A percentile compares a stretch with the other conserved stretches of the same genome.
These are phyloP conservation scores for Epistrophe grossulariae DNA, from an alignment of 2,888 invertebrate species.

Conservation along the genomic window DNA sequence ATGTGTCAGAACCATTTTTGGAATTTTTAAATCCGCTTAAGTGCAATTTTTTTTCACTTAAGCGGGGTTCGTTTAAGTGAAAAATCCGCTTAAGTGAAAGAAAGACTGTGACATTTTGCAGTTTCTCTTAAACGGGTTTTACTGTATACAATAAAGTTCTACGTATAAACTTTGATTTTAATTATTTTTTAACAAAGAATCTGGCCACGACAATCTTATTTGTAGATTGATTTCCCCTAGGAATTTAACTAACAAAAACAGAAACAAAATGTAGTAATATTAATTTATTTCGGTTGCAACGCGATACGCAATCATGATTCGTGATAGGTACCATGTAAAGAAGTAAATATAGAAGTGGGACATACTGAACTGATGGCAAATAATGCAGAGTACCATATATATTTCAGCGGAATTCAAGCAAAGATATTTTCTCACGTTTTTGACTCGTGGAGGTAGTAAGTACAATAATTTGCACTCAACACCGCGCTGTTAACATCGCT, in stretches of 20 bases:
- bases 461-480: conserved; percentile 39
- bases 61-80: too few relatives aligned
- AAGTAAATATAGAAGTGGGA: not conserved
- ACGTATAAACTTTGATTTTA: not conserved
- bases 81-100: too few relatives aligned
- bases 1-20: too few relatives aligned
- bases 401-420: not conserved
- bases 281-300: not conserved
- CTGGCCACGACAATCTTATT: not conserved
- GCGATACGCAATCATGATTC: not conserved
- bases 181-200: not conserved
- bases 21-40: too few relatives aligned
- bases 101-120: too few relatives aligned
- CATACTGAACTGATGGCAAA: conserved; percentile 13
- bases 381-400: not conserved
- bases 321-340: conserved; percentile 2
- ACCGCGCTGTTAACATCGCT: conserved; percentile 37
- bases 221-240: conserved; percentile 23
- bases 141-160: too few relatives aligned
- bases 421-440: conserved; percentile 39
- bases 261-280: not conserved
- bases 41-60: too few relatives aligned
- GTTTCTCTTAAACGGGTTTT: too few relatives aligned
- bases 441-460: conserved; percentile 1
- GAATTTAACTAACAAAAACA: not conserved